Evolutionary conservation across 2,113 vertebrate species (phyloP).

Genomic region (Scytalopus superciliaris): DNA sequence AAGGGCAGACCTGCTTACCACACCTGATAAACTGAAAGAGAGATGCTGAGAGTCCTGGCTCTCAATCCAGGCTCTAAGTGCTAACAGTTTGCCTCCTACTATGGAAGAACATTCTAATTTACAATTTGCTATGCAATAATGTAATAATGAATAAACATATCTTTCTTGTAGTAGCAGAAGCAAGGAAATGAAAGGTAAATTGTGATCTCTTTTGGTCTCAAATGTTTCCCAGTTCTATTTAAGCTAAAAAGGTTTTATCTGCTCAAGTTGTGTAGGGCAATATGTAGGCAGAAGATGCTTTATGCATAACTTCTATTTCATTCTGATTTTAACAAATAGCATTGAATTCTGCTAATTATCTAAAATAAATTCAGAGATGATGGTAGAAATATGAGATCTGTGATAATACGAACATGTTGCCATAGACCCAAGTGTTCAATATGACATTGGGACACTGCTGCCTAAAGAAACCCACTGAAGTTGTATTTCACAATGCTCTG

Average conservation of each 20-base stretch:
- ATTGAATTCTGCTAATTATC: constrained; percentile 45
- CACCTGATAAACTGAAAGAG: background rate
- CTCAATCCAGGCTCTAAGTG: background rate
- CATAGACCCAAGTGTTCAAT: constrained; percentile 71
- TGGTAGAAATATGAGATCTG: constrained; percentile 41
- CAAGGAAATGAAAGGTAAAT: background rate
- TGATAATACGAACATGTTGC: constrained; percentile 62
- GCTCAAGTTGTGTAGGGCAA: background rate
- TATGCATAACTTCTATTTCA: constrained; percentile 12
- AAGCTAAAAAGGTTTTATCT: background rate
- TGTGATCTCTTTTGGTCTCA: background rate
- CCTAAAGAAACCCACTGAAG: constrained; percentile 50
- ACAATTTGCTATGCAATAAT: background rate
- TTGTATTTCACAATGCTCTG: constrained; percentile 49
- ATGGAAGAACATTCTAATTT: background rate
- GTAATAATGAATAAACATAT: background rate
- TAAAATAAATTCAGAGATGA: constrained; percentile 14
- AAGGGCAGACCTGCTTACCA: background rate
- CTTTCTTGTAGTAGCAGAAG: background rate
- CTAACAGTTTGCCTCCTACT: background rate
- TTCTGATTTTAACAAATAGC: constrained; percentile 28
- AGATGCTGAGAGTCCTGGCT: background rate
- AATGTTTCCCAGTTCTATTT: background rate
- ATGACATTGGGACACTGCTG: constrained; percentile 31
- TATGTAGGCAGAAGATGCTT: background rate